phyloP scores from a whole-genome alignment of 2,888 invertebrate species.

The Cerastis rubricosa region DNA sequence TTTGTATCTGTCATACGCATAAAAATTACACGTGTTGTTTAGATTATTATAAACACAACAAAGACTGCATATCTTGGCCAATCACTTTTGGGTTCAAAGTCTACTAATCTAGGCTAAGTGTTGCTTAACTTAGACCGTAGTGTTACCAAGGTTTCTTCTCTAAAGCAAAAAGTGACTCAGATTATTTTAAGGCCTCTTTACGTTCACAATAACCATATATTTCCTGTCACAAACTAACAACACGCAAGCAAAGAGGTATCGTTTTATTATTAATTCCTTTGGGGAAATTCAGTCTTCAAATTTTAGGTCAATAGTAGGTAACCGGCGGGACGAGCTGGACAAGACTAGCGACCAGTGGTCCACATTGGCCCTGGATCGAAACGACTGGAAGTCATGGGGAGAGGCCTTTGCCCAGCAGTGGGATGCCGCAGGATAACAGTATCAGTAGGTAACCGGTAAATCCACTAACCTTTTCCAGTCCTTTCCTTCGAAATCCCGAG shows the following conservation, averaged over 20 bases:
- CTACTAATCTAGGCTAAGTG: neutral
- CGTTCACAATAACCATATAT: neutral
- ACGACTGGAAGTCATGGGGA: too few species aligned
- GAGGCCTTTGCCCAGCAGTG: too few species aligned
- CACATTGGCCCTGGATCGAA: too few species aligned
- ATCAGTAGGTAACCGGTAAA: neutral
- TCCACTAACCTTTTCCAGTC: neutral
- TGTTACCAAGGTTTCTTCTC: neutral
- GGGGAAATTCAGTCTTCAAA: neutral
- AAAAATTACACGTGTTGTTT: neutral
- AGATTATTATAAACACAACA: neutral
- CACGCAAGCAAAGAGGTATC: neutral
- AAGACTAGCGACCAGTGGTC: too few species aligned
- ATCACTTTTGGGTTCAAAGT: neutral
- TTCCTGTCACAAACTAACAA: neutral
- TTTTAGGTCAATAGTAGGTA: too few species aligned
- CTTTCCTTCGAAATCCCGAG: neutral
- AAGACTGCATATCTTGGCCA: neutral
- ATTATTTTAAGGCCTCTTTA: neutral
- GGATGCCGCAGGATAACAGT: too few species aligned
- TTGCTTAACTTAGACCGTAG: neutral
- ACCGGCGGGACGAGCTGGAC: too few species aligned
- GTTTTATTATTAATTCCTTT: neutral
- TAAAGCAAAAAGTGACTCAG: neutral
- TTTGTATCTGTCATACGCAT: neutral